Percentiles rank a stretch among this genome's conserved stretches.
Conservation (phyloP, 2,888 invertebrate genomes). For the Alitta virens region DNA sequence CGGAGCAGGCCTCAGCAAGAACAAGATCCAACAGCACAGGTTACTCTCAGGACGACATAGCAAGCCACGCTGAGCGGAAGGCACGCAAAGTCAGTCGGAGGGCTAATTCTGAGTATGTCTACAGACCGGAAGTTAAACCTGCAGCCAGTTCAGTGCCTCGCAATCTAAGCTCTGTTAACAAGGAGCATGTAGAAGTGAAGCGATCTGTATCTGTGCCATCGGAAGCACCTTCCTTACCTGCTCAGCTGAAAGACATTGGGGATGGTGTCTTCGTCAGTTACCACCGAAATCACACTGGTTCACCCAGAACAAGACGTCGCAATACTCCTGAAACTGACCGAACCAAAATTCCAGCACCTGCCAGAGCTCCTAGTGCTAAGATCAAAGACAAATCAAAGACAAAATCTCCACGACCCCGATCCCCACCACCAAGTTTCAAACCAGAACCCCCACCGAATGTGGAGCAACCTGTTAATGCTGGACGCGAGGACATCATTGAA, state of each 20-base stretch:
- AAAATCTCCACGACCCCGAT: slow-evolving; percentile 43
- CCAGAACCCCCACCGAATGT: neutral
- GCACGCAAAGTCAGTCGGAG: slow-evolving; percentile 20
- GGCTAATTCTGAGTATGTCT: slow-evolving; percentile 20
- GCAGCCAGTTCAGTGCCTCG: slow-evolving; percentile 11
- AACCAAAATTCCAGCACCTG: neutral
- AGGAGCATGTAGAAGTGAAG: neutral
- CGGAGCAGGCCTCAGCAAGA: neutral
- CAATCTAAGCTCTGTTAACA: neutral
- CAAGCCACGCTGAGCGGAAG: slow-evolving; percentile 22
- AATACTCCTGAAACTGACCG: neutral
- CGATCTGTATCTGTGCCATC: neutral
- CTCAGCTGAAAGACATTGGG: neutral
- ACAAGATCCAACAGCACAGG: neutral
- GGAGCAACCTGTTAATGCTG: neutral
- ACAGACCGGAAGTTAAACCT: slow-evolving; percentile 5
- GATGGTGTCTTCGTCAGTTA: neutral
- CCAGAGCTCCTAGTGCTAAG: slow-evolving; percentile 45
- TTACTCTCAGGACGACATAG: slow-evolving; percentile 17
- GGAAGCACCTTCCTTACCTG: neutral
- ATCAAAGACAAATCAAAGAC: slow-evolving; percentile 47
- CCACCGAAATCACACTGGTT: neutral
- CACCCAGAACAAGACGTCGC: neutral
- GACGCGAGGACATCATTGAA: slow-evolving; percentile 12
- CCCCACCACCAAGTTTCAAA: slow-evolving; percentile 36